Base-by-base conservation (phyloP, 2,113 vertebrate genomes). In the Myotis brandtii region DNA sequence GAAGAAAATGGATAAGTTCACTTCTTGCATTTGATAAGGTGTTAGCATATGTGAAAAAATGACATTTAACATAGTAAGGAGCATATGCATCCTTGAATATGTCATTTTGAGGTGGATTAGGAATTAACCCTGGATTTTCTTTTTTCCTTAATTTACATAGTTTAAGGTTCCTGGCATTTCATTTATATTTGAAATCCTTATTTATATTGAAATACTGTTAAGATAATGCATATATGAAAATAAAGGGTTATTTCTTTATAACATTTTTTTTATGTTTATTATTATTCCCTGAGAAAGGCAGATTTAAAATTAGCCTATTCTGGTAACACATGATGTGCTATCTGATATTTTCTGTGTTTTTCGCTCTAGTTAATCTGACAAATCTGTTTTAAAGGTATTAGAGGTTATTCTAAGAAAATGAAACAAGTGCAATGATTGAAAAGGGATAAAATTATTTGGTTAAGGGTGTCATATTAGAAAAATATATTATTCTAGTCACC, bases 41-140 rank as follows among this genome's bases (percentile, higher is more conserved):
- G 83, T 69, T 92, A 89, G 16, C 67, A 93, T 73, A 73, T 75
- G 67, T 56, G 82, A 93, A 79, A 82, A 12, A 43, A 82, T 96
- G 86, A 73, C 59, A 82, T 88, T 91, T 79, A 89, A 40, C 62
- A 34, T n/a, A 91, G 62, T 73, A 88, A 72, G 75, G 23, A 67
- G 69, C 79, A 94, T 62, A 94, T 86, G 75, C 66, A 83, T 90
- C 23, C 27, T 69, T 69, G 80, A 85, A 97, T 73, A 82, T 32
- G 64, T 75, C 69, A 95, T 89, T 96, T 93, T 91, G 9, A 27
- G 32, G 56, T 86, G 11, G 62, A 81, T 93, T 94, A 79, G 91
- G 75, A 95, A 92, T 89, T 93, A 91, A 91, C 21, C 89, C 46
- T 73, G 34, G 46, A 25, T 86, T 95, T 91, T 54, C 64, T 54